Conservation (phyloP, 2,113 vertebrate species). For the Arvicanthis niloticus region DNA sequence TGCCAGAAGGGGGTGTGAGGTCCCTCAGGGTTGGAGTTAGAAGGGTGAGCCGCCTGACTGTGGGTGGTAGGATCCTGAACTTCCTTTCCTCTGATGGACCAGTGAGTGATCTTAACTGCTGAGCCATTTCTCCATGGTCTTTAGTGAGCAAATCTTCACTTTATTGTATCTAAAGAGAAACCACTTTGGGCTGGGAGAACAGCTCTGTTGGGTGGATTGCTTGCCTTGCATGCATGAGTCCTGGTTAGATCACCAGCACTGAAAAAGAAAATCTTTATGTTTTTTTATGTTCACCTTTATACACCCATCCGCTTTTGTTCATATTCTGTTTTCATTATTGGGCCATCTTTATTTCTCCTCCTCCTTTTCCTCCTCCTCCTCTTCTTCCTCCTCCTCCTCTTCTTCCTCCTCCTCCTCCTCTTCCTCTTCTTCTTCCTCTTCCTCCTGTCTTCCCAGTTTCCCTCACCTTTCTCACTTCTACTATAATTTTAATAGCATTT, state of each 20-base stretch:
- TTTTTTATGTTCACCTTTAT: background rate
- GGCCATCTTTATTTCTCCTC: background rate
- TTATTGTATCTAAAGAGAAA: background rate
- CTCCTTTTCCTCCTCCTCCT: too few relatives aligned
- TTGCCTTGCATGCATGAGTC: too few relatives aligned
- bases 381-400: too few relatives aligned
- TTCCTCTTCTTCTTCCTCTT: too few relatives aligned
- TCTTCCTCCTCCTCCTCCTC: too few relatives aligned
- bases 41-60: background rate
- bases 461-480: background rate
- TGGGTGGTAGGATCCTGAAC: background rate
- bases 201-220: background rate
- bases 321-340: background rate
- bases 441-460: background rate
- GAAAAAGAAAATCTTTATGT: background rate
- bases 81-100: background rate
- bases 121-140: background rate
- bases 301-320: background rate
- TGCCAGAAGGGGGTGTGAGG: background rate
- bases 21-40: background rate
- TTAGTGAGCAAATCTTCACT: background rate
- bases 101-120: background rate
- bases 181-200: background rate
- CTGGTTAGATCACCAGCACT: background rate
- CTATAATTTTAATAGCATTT: background rate